Percentiles rank a stretch among this genome's conserved stretches.
Conservation (phyloP, 2,113 vertebrate species). For the Poeciliopsis prolifica region DNA sequence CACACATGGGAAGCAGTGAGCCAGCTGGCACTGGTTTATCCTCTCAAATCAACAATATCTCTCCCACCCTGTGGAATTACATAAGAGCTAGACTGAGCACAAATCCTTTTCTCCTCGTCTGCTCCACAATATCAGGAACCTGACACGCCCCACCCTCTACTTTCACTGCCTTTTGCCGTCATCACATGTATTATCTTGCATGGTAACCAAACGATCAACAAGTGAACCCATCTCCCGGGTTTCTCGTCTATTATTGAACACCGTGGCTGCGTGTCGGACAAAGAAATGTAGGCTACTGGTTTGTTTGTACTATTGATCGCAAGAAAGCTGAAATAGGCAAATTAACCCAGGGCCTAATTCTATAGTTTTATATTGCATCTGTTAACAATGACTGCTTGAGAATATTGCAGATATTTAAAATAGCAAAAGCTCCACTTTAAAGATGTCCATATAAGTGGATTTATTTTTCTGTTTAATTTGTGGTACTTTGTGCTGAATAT, state of each 20-base stretch:
- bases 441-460: neutral
- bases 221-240: slow-evolving; percentile 50
- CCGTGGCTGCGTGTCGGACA: slow-evolving; percentile 51
- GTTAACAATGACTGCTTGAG: neutral
- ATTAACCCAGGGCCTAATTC: neutral
- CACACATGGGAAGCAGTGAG: neutral
- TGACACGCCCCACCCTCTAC: slow-evolving; percentile 63
- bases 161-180: slow-evolving; percentile 79
- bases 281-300: slow-evolving; percentile 42
- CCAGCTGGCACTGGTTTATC: slow-evolving; percentile 11
- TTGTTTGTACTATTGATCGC: slow-evolving; percentile 52
- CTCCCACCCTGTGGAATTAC: slow-evolving; percentile 47
- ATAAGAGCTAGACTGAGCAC: slow-evolving; percentile 46
- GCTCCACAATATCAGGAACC: slow-evolving; percentile 59
- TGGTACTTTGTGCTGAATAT: too few species aligned
- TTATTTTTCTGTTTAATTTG: too few species aligned
- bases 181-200: slow-evolving; percentile 77
- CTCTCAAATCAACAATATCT: slow-evolving; percentile 9
- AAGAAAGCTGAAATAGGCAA: slow-evolving; percentile 8
- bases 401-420: slow-evolving; percentile 1
- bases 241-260: slow-evolving; percentile 78
- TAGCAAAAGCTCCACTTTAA: neutral
- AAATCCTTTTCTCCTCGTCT: slow-evolving; percentile 47
- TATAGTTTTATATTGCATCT: neutral
- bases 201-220: slow-evolving; percentile 71